These are phyloP conservation scores for Anableps anableps DNA, from an alignment of 2,797 vertebrate species.

Conservation along the genomic window DNA sequence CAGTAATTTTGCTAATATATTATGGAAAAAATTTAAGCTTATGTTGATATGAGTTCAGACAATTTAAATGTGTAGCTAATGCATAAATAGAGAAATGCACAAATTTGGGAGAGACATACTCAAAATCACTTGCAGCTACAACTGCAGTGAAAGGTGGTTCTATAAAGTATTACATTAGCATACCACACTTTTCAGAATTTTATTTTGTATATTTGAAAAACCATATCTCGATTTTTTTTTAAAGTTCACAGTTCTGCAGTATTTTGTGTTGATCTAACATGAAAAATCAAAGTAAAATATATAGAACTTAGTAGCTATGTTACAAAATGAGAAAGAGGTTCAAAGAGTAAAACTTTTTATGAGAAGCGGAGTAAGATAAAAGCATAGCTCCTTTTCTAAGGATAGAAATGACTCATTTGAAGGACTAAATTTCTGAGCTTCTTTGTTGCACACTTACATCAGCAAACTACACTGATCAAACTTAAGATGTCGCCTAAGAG, in stretches of 20 bases:
- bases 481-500: not conserved
- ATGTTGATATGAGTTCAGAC: not conserved
- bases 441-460: not conserved
- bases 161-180: not conserved
- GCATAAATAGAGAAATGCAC: not conserved
- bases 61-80: not conserved
- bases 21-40: too few species aligned
- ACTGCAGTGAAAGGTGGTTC: not conserved
- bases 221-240: not conserved
- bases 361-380: not conserved
- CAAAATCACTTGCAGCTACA: not conserved
- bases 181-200: not conserved
- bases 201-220: not conserved
- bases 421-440: not conserved
- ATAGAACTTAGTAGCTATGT: not conserved
- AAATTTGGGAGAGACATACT: not conserved
- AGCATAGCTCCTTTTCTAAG: not conserved
- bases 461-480: not conserved
- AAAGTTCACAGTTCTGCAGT: not conserved
- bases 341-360: not conserved
- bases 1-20: too few species aligned
- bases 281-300: not conserved
- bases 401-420: not conserved
- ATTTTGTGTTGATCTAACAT: too few species aligned
- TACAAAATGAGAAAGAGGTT: not conserved